Percentiles rank a stretch among this genome's conserved stretches.
These are phyloP conservation scores for Podarcis lilfordi DNA, from an alignment of 2,797 vertebrate species.

Conservation along the genomic window DNA sequence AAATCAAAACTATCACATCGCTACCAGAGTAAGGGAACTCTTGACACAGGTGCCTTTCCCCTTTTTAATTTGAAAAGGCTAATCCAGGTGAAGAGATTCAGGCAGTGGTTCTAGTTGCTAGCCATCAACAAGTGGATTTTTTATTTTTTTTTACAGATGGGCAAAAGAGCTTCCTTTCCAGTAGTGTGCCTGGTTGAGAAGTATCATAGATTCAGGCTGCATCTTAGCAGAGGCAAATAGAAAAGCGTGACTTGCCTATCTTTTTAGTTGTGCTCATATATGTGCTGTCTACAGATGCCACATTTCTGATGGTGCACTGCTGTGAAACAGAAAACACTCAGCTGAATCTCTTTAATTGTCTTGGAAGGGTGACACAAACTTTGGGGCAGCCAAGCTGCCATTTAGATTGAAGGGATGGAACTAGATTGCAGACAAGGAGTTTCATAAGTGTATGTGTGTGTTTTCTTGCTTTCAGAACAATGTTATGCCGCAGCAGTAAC, in stretches of 20 bases:
- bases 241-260: background rate
- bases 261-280: background rate
- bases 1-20: background rate
- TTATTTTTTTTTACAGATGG: background rate
- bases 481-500: constrained; percentile 28
- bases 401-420: constrained; percentile 32
- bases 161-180: background rate
- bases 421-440: background rate
- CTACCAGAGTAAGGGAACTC: background rate
- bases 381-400: constrained; percentile 44
- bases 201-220: background rate
- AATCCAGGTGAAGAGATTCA: background rate
- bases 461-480: background rate
- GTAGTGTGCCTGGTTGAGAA: background rate
- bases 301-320: background rate
- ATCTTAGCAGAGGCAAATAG: background rate
- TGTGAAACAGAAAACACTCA: constrained; percentile 29
- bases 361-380: constrained; percentile 53
- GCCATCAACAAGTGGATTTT: constrained; percentile 51
- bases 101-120: background rate
- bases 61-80: background rate
- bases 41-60: background rate
- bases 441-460: background rate
- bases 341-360: constrained; percentile 29
- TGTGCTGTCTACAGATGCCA: constrained; percentile 52